Percentiles rank a stretch among this genome's conserved stretches.
phyloP scores from a whole-genome alignment of 2,888 invertebrate species.

The Scelioninae gen. 2 region DNA sequence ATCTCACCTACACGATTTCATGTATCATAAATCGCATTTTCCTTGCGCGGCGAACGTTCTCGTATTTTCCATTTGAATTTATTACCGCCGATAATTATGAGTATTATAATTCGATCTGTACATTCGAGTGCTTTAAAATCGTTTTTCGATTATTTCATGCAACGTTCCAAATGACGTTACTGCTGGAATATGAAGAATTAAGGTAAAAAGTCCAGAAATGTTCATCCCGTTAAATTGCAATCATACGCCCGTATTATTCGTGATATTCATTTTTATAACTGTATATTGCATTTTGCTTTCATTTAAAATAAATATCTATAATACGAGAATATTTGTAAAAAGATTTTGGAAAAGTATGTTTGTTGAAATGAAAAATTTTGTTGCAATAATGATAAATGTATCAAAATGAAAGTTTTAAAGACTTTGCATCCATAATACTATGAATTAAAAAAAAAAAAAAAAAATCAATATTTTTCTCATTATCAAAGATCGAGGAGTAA shows the following conservation, averaged over 20 bases:
- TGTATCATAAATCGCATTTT: constrained; percentile 36
- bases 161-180: constrained; percentile 18
- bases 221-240: constrained; percentile 17
- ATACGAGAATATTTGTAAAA: too few species aligned
- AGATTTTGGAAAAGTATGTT: too few species aligned
- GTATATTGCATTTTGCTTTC: neutral
- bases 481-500: too few species aligned
- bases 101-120: constrained; percentile 32
- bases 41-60: constrained; percentile 1
- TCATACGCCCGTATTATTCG: constrained; percentile 1
- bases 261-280: too few species aligned
- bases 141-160: constrained; percentile 19
- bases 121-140: constrained; percentile 12
- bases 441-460: too few species aligned
- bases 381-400: too few species aligned
- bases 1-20: constrained; percentile 18
- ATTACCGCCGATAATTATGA: constrained; percentile 29
- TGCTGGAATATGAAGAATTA: constrained; percentile 20
- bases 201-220: constrained; percentile 15
- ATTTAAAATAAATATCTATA: too few species aligned
- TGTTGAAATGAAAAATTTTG: too few species aligned
- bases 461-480: too few species aligned
- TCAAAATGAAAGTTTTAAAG: too few species aligned
- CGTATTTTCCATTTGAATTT: constrained; percentile 33
- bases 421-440: too few species aligned